Percentiles rank a stretch among this genome's conserved stretches.
phyloP scores from a whole-genome alignment of 2,113 vertebrate species.

The Mesocricetus auratus region DNA sequence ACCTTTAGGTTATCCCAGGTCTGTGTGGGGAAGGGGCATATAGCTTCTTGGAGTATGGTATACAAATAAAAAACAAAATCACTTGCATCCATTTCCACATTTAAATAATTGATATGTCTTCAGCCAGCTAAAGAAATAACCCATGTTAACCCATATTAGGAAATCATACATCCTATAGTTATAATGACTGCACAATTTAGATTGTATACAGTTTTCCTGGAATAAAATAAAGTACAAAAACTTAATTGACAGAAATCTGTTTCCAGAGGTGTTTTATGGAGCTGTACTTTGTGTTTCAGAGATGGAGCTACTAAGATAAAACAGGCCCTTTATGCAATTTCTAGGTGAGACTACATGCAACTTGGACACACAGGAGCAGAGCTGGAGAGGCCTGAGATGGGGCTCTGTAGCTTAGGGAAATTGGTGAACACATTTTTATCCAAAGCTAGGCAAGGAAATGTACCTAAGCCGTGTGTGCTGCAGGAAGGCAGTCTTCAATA shows the following conservation, averaged over 20 bases:
- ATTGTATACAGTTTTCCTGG: constrained; percentile 6
- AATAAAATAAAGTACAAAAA: constrained; percentile 60
- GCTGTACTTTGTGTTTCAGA: not conserved
- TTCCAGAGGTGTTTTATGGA: constrained; percentile 24
- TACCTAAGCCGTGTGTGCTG: too few species aligned
- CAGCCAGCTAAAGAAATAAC: constrained; percentile 2
- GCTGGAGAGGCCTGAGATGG: not conserved
- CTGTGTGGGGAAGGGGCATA: not conserved
- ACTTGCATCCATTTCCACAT: constrained; percentile 6
- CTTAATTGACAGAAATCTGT: constrained; percentile 44
- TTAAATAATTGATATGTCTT: constrained; percentile 32
- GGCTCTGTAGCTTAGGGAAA: not conserved
- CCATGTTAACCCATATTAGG: not conserved
- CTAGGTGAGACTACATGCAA: not conserved
- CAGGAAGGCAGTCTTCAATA: not conserved
- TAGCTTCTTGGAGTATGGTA: rapidly evolving
- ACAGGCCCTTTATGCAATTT: not conserved
- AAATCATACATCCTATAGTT: not conserved
- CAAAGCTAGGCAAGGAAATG: not conserved
- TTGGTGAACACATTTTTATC: not conserved
- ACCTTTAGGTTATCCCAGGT: not conserved
- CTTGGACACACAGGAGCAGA: not conserved
- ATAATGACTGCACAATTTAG: not conserved
- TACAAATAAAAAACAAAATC: not conserved
- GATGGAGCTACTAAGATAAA: not conserved